Base-by-base conservation (phyloP, 53 echinoderm and acorn worm genomes). In the Temnopleurus reevesii region DNA sequence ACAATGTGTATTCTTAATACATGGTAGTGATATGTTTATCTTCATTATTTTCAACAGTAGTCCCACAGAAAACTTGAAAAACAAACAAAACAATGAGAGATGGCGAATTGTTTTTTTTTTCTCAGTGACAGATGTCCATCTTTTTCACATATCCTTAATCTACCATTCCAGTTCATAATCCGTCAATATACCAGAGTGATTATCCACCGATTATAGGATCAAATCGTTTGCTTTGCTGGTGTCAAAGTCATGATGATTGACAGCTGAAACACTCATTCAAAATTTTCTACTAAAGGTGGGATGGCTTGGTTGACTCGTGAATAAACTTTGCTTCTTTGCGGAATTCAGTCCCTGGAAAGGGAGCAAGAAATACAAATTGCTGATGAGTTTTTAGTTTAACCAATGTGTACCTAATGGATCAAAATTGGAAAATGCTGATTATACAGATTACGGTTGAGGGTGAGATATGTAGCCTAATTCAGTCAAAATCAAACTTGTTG, bases 111-210 rank as follows among this genome's bases (percentile, higher is more conserved):
- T 58, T 19, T 24, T 0, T 58, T 25, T 25, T 58, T 58, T 26
- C 58, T 58, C 1, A n/a, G 9, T 79, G 79, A 79, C 79, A 79
- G 79, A 47, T 79, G 79, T 12, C 79, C 28, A 79, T 79, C 79
- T 79, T 49, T 24, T 47, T 79, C 30, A 46, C 10, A 8, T 47
- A 47, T 49, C 27, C 79, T 47, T 79, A 45, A 79, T 79, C 2
- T 21, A 46, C 1, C 49, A 26, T 28, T 47, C 49, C 44, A 5
- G 13, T 29, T 49, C 25, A 3, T 77, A 49, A 79, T 79, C 79
- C 13, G 79, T 79, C 79, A 28, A 79, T 49, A 79, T 79, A 47
- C 79, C 25, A 79, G 29, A 46, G 46, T 15, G 79, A 79, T 79
- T 79, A 79, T 27, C 46, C 17, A 13, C 47, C 21, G 79, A 79